Base-by-base conservation (phyloP, 2,888 invertebrate species). In the Hyposoter dolosus region DNA sequence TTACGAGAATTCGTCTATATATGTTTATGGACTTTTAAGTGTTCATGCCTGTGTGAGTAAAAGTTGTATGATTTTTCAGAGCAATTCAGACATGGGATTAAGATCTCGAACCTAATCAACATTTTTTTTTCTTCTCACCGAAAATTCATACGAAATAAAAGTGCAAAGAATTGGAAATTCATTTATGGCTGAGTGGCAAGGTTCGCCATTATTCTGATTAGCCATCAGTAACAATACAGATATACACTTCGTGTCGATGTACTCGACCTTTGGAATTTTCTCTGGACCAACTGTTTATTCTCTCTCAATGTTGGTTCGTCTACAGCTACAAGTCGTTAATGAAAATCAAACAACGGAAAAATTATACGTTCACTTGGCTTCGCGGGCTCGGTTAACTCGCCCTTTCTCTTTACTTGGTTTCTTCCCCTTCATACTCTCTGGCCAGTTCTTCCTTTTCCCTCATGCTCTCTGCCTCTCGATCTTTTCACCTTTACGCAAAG, bases 271-370 rank as follows among this genome's bases (percentile, higher is more conserved):
- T 78, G 65, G 71, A 66, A 79, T 80, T 45, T 77, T 83, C 56
- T 32, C 68, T 50, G 47, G 17, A 17, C 53, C 76, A 78, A 75
- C 71, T 45, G 35, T 45, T 43, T 40, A 45, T 47, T 43, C 68
- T 50, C 40, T 75, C 83, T 74, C 69, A 77, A 45, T 66, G 56
- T 45, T 45, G 76, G 47, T 72, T 80, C 60, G 76, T 71, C 72
- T 50, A 80, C 66, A 45, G 81, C 75, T 91, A 92, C 91, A 91
- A 92, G 93, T 93, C 91, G 93, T 93, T 94, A 94, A 94, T 94
- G 94, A 94, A 94, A 94, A 93, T 93, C 94, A 94, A 94, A 94
- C 94, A 94, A 92, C 91, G 92, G 91, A 92, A 93, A 92, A 93
- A 93, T 93, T 93, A 88, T 89, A 91, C 92, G 90, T 93, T 91